Evolutionary conservation across 2,113 vertebrate species (phyloP).

Genomic region (Edolisoma coerulescens): DNA sequence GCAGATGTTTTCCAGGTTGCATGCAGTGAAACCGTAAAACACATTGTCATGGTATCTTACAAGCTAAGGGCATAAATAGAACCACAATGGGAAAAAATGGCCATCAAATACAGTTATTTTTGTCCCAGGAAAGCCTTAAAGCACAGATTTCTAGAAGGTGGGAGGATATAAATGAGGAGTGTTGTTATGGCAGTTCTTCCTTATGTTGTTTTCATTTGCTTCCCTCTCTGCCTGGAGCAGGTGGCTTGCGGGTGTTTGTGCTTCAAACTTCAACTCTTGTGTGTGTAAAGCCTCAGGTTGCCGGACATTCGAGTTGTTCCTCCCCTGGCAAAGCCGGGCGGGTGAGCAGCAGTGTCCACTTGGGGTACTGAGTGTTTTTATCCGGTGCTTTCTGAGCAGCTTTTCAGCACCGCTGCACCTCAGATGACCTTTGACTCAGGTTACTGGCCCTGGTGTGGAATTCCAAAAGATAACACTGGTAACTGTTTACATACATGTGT

Average conservation of each 20-base stretch:
- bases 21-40: neutral
- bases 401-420: neutral
- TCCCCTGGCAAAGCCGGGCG: neutral
- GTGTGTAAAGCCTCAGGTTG: neutral
- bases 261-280: neutral
- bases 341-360: rapidly evolving
- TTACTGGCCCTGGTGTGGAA: neutral
- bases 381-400: rapidly evolving
- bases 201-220: neutral
- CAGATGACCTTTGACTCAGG: neutral
- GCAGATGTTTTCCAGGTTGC: neutral
- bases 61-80: neutral
- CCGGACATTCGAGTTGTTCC: rapidly evolving
- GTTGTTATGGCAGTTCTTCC: neutral
- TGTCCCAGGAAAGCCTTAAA: neutral
- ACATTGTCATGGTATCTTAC: neutral
- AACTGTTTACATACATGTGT: neutral
- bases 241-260: neutral
- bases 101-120: neutral
- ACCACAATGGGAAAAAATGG: neutral
- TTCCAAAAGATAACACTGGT: neutral
- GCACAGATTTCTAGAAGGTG: neutral
- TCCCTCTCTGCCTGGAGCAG: neutral
- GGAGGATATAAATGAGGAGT: neutral
- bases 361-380: neutral